phyloP scores from a whole-genome alignment of 1,140 invertebrate genomes.

The Hylaeus volcanicus region DNA sequence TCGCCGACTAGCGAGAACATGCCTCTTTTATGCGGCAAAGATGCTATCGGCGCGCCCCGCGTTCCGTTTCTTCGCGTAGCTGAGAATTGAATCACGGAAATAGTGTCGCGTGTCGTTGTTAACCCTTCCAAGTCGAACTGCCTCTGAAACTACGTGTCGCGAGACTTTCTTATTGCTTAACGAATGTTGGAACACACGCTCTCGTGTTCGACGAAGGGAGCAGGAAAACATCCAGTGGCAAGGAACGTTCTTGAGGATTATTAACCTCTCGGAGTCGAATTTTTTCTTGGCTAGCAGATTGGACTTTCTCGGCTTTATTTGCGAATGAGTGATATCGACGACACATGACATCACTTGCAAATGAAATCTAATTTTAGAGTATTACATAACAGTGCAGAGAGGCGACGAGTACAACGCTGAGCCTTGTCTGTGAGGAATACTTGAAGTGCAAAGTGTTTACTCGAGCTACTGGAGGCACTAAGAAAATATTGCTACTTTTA shows the following conservation, averaged over 20 bases:
- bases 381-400: no score
- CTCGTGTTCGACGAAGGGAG: neutral
- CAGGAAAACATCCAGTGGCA: neutral
- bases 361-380: no score
- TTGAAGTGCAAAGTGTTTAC: no score
- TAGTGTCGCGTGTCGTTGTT: constrained; percentile 1
- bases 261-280: no score
- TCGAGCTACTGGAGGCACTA: no score
- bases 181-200: neutral
- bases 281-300: no score
- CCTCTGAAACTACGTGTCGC: neutral
- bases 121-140: constrained; percentile 12
- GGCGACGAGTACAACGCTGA: no score
- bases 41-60: neutral
- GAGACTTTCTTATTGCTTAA: neutral
- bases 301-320: no score
- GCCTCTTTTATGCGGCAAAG: constrained; percentile 20
- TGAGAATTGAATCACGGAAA: constrained; percentile 26
- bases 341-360: no score
- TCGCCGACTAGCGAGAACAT: neutral
- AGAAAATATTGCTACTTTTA: no score
- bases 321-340: no score
- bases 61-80: neutral
- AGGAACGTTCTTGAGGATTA: neutral
- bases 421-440: no score